Evolutionary conservation across 2,888 invertebrate species (phyloP), one percentile per base, ranked within the genome.

Genomic region (Trichopria drosophilae): DNA sequence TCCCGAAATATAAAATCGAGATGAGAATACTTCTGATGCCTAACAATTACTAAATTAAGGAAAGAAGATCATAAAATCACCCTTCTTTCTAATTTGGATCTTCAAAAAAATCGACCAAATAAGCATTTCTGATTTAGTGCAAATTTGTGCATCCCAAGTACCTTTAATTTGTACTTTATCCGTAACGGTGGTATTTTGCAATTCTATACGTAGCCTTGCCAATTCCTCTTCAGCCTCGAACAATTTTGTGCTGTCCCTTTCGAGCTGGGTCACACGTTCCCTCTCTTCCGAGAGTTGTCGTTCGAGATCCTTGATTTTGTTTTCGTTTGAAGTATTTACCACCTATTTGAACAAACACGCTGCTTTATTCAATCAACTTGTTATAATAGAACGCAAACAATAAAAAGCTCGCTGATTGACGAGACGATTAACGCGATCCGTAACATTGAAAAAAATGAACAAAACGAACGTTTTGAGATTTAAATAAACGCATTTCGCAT

Each of bases 151-250:
- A n/a, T n/a, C 16, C 26, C 26, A 24, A 6, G 16, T 56, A 68
- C 68, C 67, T 61, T 62, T 55, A 10, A 62, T 43, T 19, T 61
- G 55, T 18, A 35, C 53, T 19, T 62, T 62, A 7, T 59, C 61
- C 22, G 53, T 55, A 41, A 44, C 48, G 3, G 53, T 42, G 15
- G 77, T 78, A 54, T 72, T 73, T 59, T 79, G 79, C 24, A 80
- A 65, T 60, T 82, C 81, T 60, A 76, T 76, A 58, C 82, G 82
- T 36, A 83, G 79, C 65, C 81, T 81, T 1, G 83, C 79, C 58
- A 86, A 77, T 53, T 82, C 81, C 65, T 87, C 85, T 51, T 85
- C 82, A 32, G 84, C 78, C 73, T 86, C 86, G n/a, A 84, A 83
- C 24, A 61, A 78, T 75, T 68, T 80, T 74, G 76, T 82, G 70